Evolutionary conservation across 2,888 invertebrate genomes (phyloP), one percentile per base, ranked within the genome.

Genomic region (Pachymerium ferrugineum): DNA sequence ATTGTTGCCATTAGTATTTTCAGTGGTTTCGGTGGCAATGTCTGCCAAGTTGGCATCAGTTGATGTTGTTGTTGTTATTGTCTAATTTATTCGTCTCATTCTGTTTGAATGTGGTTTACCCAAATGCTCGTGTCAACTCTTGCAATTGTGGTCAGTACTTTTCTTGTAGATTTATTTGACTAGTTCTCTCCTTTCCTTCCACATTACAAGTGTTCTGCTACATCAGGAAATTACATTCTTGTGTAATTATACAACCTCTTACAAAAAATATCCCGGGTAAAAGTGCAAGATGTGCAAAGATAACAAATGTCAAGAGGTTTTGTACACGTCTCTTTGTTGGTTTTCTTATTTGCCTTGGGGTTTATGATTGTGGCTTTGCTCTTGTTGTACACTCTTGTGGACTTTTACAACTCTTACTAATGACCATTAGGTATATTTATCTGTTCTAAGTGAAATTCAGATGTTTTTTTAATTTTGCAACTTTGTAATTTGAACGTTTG

Each of bases 131-230:
- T 54, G 54, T 54, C 54, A 54, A 54, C 54, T 54, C 22, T 54
- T 54, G 54, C 54, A 54, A 54, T 54, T 54, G 54, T 54, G 54
- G 54, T 54, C 54, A 54, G 54, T 54, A 54, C 12, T 54, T 54
- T 54, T 54, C 54, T 54, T 22, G 22, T 22, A 54, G 25, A 54
- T 54, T 54, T 54, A 54, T 54, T 54, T 14, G 54, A 54, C 25
- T 54, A 25, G 54, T 54, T 54, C 28, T 54, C 54, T 54, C 3
- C 38, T 28, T 54, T n/a, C n/a, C 6, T 54, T 54, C 25, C 25
- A 54, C 38, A 38, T n/a, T 38, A n/a, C 12, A 12, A 28, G 22
- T 25, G 54, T 54, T 28, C 54, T 25, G 12, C 54, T 22, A 22
- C 25, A 54, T 12, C 38, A 38, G 8, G 38, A 25, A 54, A 22